A percentile compares a stretch with the other conserved stretches of the same genome.
Evolutionary conservation across 1,140 invertebrate genomes (phyloP).

Genomic region (Anagrus nilaparvatae): DNA sequence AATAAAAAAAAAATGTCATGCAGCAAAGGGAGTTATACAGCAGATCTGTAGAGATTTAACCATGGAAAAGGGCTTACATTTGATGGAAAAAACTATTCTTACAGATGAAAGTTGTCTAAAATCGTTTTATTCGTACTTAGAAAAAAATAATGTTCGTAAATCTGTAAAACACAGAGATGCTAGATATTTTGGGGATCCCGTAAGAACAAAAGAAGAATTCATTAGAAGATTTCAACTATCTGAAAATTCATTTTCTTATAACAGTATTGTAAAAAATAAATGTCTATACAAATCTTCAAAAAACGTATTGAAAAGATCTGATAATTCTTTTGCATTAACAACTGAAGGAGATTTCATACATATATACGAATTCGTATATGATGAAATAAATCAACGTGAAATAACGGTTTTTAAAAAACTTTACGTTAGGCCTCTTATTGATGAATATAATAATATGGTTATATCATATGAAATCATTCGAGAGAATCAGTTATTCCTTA

Average conservation of each 20-base stretch:
- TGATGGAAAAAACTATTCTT: background rate
- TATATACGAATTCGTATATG: no score
- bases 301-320: background rate
- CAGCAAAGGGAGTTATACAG: constrained; percentile 14
- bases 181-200: constrained; percentile 1
- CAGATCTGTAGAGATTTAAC: constrained; percentile 11
- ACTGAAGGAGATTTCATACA: no score
- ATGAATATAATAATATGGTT: no score
- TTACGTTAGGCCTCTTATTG: no score
- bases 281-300: background rate
- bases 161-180: background rate
- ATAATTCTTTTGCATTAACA: background rate
- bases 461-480: no score
- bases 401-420: no score
- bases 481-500: no score
- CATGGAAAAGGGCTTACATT: background rate
- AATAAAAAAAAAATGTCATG: constrained; percentile 8
- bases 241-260: constrained; percentile 2
- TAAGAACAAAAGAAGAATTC: background rate
- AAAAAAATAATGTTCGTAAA: no score
- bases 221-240: background rate
- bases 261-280: background rate
- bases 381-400: no score
- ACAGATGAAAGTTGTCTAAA: no score
- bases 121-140: no score